Evolutionary conservation across 2,113 vertebrate species (phyloP).

Genomic region (Nibea albiflora): DNA sequence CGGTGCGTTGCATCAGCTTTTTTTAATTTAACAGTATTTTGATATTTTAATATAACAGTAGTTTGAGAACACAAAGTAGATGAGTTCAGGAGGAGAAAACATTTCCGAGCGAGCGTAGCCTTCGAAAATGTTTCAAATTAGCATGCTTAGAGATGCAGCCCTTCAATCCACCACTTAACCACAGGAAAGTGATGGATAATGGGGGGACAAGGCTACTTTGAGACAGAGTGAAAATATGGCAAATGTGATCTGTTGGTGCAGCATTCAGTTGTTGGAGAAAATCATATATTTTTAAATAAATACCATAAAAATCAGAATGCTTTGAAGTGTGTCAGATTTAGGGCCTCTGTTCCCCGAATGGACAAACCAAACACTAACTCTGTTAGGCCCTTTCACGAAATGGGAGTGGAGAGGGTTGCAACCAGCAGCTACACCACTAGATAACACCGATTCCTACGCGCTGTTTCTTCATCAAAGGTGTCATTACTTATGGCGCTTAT

Average conservation of each 20-base stretch:
- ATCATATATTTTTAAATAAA: not conserved
- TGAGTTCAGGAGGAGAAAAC: slow-evolving; percentile 42
- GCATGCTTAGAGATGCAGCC: not conserved
- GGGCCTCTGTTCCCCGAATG: too few relatives aligned
- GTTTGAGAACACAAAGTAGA: slow-evolving; percentile 44
- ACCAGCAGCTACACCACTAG: too few relatives aligned
- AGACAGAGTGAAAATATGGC: not conserved
- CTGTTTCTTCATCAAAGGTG: not conserved
- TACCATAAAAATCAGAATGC: not conserved
- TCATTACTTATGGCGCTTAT: too few relatives aligned
- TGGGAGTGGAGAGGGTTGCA: too few relatives aligned
- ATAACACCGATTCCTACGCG: too few relatives aligned
- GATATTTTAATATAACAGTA: slow-evolving; percentile 59
- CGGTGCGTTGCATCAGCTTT: slow-evolving; percentile 39
- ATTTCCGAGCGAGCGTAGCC: slow-evolving; percentile 6
- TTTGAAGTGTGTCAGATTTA: not conserved
- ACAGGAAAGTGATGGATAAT: not conserved
- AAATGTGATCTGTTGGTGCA: not conserved
- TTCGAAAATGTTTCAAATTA: slow-evolving; percentile 36
- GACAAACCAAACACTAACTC: too few relatives aligned
- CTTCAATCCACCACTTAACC: not conserved
- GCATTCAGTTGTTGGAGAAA: not conserved
- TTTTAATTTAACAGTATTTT: slow-evolving; percentile 58
- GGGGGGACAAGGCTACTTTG: not conserved
- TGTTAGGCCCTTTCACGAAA: too few relatives aligned